Conservation (phyloP, 2,888 invertebrate genomes). For the Teinopalpus imperialis region DNA sequence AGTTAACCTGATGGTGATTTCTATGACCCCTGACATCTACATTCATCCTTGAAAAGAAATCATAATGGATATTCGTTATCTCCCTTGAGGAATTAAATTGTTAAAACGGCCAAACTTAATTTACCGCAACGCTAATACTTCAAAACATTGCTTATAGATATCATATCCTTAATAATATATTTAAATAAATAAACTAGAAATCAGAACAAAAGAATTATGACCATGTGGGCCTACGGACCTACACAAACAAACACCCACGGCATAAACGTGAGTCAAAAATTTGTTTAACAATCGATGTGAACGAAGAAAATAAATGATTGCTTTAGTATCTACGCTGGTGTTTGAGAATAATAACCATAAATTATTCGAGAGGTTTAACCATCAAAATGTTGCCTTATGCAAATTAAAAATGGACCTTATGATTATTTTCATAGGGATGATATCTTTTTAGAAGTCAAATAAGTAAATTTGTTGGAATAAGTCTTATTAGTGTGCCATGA, state of each 20-base stretch:
- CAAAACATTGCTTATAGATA: conserved; percentile 60
- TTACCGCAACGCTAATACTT: too few species aligned
- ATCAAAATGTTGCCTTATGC: conserved; percentile 13
- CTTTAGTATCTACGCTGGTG: conserved; percentile 49
- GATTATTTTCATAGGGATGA: background rate
- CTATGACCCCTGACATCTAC: too few species aligned
- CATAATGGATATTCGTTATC: too few species aligned
- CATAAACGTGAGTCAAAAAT: conserved; percentile 51
- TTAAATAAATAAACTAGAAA: conserved; percentile 49
- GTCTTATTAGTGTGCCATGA: conserved; percentile 37
- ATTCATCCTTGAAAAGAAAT: too few species aligned
- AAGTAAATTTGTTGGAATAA: conserved; percentile 30
- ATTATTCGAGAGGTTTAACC: conserved; percentile 39
- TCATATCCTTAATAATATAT: conserved; percentile 23
- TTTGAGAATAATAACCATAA: conserved; percentile 58
- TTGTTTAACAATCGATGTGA: conserved; percentile 59
- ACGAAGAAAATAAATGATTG: conserved; percentile 60
- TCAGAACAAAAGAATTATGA: conserved; percentile 63
- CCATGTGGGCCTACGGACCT: conserved; percentile 51
- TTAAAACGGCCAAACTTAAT: too few species aligned
- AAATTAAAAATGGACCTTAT: conserved; percentile 11
- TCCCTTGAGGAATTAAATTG: too few species aligned
- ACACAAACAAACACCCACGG: conserved; percentile 60
- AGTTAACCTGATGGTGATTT: too few species aligned
- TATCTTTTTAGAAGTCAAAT: background rate